Conservation (phyloP, 2,797 vertebrate genomes). For the Leucoraja ocellata region DNA sequence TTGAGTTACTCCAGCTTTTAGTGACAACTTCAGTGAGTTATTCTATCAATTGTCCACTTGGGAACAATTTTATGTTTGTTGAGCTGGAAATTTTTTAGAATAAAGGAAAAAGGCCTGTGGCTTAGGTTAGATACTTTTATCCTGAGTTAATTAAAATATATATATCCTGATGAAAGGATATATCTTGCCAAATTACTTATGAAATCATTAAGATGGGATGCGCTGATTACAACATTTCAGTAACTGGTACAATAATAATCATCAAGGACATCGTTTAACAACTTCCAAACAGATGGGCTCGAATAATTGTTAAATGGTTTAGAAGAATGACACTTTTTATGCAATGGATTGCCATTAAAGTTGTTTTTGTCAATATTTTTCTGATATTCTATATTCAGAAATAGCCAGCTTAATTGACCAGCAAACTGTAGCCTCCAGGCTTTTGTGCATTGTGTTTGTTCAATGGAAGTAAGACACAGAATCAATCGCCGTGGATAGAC, state of each 20-base stretch:
- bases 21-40: no score
- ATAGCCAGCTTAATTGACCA: not conserved
- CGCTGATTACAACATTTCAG: not conserved
- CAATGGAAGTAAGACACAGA: not conserved
- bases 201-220: not conserved
- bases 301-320: not conserved
- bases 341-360: not conserved
- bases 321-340: not conserved
- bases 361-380: not conserved
- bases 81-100: no score
- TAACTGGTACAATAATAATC: not conserved
- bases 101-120: not conserved
- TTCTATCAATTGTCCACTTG: no score
- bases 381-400: not conserved
- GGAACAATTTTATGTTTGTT: no score
- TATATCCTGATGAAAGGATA: not conserved
- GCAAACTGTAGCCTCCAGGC: not conserved
- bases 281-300: not conserved
- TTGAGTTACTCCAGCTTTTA: no score
- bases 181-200: not conserved
- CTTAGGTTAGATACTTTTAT: not conserved
- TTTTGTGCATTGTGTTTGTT: not conserved
- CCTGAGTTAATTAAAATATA: not conserved
- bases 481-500: no score
- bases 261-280: not conserved